Conservation (phyloP, 2,113 vertebrate species). For the Delphinus delphis region DNA sequence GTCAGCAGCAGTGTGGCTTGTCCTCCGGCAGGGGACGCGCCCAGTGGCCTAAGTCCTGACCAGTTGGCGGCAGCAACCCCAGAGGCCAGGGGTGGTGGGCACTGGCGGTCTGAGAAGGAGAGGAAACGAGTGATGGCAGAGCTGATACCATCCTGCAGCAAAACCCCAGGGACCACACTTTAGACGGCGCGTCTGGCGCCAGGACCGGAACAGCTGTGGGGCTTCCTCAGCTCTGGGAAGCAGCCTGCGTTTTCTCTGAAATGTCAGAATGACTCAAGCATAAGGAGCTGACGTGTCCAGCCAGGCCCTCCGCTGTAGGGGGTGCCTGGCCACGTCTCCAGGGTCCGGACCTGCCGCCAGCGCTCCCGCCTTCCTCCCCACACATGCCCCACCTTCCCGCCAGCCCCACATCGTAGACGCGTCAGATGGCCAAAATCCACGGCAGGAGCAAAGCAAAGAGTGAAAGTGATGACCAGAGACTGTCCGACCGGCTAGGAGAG, state of each 20-base stretch:
- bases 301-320: neutral
- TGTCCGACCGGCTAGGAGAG: rapidly evolving
- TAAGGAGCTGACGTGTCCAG: neutral
- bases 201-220: conserved; percentile 7
- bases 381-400: rapidly evolving
- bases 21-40: neutral
- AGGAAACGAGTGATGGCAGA: neutral
- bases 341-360: neutral
- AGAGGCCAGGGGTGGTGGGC: neutral
- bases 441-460: neutral
- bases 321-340: neutral
- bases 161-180: neutral
- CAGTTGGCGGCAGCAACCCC: neutral
- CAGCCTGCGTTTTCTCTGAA: neutral
- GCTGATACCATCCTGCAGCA: neutral
- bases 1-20: neutral
- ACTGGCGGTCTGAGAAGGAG: neutral
- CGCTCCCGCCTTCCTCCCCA: neutral
- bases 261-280: neutral
- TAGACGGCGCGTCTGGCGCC: neutral
- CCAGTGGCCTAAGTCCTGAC: neutral
- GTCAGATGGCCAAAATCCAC: neutral
- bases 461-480: neutral
- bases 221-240: conserved; percentile 52
- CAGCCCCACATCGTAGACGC: neutral